Evolutionary conservation across 1,140 invertebrate species (phyloP), one percentile per base, ranked within the genome.

Genomic region (Luehdorfia chinensis): DNA sequence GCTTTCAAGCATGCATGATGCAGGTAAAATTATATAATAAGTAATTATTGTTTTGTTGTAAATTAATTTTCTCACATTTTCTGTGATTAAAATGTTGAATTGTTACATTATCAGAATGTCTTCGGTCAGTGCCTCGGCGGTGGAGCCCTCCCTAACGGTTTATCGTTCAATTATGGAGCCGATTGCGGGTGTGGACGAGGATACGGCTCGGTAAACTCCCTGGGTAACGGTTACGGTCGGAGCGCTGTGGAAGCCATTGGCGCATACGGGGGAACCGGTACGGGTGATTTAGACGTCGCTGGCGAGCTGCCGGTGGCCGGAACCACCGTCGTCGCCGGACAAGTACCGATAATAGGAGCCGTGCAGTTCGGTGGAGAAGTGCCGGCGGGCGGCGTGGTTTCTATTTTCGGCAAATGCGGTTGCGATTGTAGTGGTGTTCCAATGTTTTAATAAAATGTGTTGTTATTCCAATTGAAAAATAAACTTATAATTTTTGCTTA

Each of bases 271-370:
- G 70, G 64, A 15, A 33, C 50, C n/a, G 69, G 69, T 13, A 47
- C 51, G 9, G 69, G 69, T 1, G 56, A 63, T 6, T 47, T 72
- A 7, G 55, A 50, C 3, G 64, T 71, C 1, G 55, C 48, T 36
- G 64, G 64, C 12, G 61, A 68, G 44, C 46, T 73, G 47, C 60
- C 59, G 27, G 68, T 65, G 4, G 49, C 46, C 23, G 72, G 64
- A 15, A 59, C 52, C 16, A 60, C 66, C 8, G 6, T 54, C 9
- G 59, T 70, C 13, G 47, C 48, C 11, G 72, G 64, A n/a, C 57
- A 62, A 11, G 66, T 72, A 23, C 62, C 66, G 6, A 55, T 71
- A 27, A 41, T 61, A 15, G 69, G 69, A 8, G 55, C 59, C 19
- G 68, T 72, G n/a, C 32, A 44, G 6, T 67, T 63, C 47, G 55